Percentiles rank a stretch among this genome's conserved stretches.
Evolutionary conservation across 2,888 invertebrate species (phyloP).

Genomic region (Andrena marginata): DNA sequence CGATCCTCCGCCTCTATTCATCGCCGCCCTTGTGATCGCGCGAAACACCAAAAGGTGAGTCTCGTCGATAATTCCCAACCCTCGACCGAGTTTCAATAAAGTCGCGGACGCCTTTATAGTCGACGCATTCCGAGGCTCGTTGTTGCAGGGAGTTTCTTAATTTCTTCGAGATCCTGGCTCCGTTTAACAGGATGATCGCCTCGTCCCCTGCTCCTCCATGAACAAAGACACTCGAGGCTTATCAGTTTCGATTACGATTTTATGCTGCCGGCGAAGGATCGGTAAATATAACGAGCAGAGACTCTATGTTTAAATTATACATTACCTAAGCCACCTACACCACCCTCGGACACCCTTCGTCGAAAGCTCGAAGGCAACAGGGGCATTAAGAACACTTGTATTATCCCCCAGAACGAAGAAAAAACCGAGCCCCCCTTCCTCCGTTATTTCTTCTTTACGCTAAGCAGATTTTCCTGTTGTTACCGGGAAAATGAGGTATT

Average conservation of each 20-base stretch:
- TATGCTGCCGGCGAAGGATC: constrained; percentile 5
- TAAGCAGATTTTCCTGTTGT: neutral
- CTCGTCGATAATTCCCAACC: neutral
- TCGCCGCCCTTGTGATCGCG: constrained; percentile 6
- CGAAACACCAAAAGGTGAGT: constrained; percentile 37
- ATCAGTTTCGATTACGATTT: constrained; percentile 20
- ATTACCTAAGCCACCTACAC: neutral
- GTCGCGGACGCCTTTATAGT: constrained; percentile 7
- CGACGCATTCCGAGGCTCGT: constrained; percentile 16
- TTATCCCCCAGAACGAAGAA: constrained; percentile 3
- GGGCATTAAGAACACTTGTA: constrained; percentile 5
- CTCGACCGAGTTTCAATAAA: constrained; percentile 28
- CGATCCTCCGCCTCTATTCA: neutral
- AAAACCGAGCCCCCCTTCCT: constrained; percentile 3
- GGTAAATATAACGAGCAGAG: constrained; percentile 27
- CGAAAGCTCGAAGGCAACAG: neutral
- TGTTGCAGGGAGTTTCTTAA: neutral
- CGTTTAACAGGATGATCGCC: neutral
- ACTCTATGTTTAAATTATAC: constrained; percentile 26
- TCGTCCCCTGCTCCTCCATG: neutral
- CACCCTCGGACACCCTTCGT: neutral
- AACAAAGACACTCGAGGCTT: neutral
- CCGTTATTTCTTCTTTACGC: constrained; percentile 26
- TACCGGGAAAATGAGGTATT: neutral
- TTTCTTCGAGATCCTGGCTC: neutral